phyloP scores from a whole-genome alignment of 2,888 invertebrate genomes.

The Plagodis pulveraria region DNA sequence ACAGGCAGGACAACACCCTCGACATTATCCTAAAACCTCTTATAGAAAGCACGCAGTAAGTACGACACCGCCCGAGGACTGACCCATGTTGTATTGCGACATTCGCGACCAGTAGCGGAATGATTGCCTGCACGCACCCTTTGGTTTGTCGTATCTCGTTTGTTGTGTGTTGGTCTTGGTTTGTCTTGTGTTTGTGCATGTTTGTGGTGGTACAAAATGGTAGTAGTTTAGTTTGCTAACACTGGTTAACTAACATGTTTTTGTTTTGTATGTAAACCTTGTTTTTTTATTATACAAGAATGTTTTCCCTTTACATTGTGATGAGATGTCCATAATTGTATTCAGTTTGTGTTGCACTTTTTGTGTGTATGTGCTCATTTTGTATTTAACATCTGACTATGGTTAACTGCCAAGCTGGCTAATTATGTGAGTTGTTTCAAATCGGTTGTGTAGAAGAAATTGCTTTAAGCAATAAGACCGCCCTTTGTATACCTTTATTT shows the following conservation, averaged over 20 bases:
- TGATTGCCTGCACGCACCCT: constrained; percentile 76
- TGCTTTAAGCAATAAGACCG: too few relatives aligned
- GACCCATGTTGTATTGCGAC: constrained; percentile 66
- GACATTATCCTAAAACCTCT: constrained; percentile 84
- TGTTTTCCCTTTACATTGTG: background rate
- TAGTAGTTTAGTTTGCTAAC: constrained; percentile 65
- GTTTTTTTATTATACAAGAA: constrained; percentile 27
- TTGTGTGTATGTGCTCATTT: constrained; percentile 13
- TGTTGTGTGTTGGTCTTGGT: constrained; percentile 41
- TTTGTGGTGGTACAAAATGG: constrained; percentile 50
- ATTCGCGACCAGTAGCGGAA: constrained; percentile 70
- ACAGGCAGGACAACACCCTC: constrained; percentile 82
- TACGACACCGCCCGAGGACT: constrained; percentile 60
- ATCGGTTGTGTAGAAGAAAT: too few relatives aligned
- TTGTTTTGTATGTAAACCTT: constrained; percentile 29
- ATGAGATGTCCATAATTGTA: constrained; percentile 36
- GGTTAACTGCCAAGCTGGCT: constrained; percentile 4
- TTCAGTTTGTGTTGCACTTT: constrained; percentile 23
- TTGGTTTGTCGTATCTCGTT: constrained; percentile 62
- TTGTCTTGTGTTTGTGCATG: constrained; percentile 62
- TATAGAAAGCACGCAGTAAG: constrained; percentile 86
- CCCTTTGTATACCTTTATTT: too few relatives aligned
- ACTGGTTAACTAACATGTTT: constrained; percentile 40
- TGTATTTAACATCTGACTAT: background rate
- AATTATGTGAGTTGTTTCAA: too few relatives aligned